Base-by-base conservation (phyloP, 2,888 invertebrate species). In the Caenorhabditis sp. region DNA sequence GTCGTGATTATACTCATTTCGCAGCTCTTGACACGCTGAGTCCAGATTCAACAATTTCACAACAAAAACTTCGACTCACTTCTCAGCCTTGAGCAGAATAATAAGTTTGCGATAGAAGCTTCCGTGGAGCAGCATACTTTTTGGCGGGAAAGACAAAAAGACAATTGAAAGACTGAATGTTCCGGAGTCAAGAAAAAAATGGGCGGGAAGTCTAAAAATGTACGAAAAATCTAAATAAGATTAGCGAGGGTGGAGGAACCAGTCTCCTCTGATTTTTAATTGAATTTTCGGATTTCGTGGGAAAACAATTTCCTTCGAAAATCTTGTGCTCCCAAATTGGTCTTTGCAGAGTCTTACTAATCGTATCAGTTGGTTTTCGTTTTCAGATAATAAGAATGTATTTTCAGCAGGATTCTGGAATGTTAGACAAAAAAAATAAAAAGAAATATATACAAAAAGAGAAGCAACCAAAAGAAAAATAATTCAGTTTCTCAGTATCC, bases 101-200 rank as follows among this genome's bases (percentile, higher is more conserved):
- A 82, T 49, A 28, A 82, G 70, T 41, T 82, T 82, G 6, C 82
- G 59, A 58, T 82, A 82, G 77, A 82, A 76, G 3, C 68, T 59
- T n/a, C 82, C 68, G 44, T 82, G 82, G 14, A 82, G 82, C 38
- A 82, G n/a, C 82, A 82, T 82, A n/a, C n/a, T 44, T 47, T 35
- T 26, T n/a, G 24, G n/a, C n/a, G n/a, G n/a, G n/a, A n/a, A n/a
- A n/a, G n/a, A n/a, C 12, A 38, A 56, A 41, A 28, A 26, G n/a
- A n/a, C n/a, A n/a, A 58, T 19, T 2, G 61, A 66, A 68, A 66
- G 75, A 66, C 59, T 35, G 44, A 76, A 56, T 49, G 28, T 31
- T 22, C 49, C 16, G 54, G 16, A 16, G 19, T 16, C 16, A 10
- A 10, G 10, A 35, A 35, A 35, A 47, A 77, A 49, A 49, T 2